phyloP scores from a whole-genome alignment of 2,888 invertebrate species.

The Galerucella pusilla region DNA sequence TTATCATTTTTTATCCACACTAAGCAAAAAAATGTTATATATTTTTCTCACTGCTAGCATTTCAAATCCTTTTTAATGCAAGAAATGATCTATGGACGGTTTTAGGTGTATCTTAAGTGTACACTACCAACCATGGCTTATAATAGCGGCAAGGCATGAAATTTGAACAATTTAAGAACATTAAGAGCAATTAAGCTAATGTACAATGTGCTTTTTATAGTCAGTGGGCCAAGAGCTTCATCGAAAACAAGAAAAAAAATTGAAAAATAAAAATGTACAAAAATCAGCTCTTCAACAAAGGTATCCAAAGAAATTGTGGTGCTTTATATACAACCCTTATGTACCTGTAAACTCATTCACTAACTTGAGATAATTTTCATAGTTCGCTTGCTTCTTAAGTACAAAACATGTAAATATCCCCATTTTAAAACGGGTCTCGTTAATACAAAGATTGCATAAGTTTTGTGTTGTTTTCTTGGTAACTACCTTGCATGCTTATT shows the following conservation, averaged over 20 bases:
- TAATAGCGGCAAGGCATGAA: slow-evolving; percentile 50
- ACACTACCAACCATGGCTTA: slow-evolving; percentile 48
- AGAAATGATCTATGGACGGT: slow-evolving; percentile 50
- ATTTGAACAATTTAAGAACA: slow-evolving; percentile 54
- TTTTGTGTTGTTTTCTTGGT: slow-evolving; percentile 53
- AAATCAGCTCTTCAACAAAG: too few species aligned
- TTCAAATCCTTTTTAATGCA: slow-evolving; percentile 25
- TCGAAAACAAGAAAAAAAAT: not conserved
- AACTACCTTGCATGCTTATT: slow-evolving; percentile 61
- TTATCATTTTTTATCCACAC: slow-evolving; percentile 2
- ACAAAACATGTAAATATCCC: slow-evolving; percentile 53
- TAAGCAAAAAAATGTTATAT: slow-evolving; percentile 15
- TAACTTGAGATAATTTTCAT: not conserved
- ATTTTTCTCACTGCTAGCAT: slow-evolving; percentile 18
- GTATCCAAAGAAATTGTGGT: not conserved
- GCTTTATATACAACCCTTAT: too few species aligned
- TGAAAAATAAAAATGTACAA: too few species aligned
- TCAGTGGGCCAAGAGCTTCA: not conserved
- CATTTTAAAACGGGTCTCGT: slow-evolving; percentile 33
- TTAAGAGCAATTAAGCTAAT: slow-evolving; percentile 53
- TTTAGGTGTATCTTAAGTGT: slow-evolving; percentile 48
- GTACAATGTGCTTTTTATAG: slow-evolving; percentile 38
- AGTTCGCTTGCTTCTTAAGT: slow-evolving; percentile 39
- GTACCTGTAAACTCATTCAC: too few species aligned
- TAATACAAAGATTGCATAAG: slow-evolving; percentile 52